These are phyloP conservation scores for Mesochorus sp. DNA, from an alignment of 2,888 invertebrate species.

Conservation along the genomic window DNA sequence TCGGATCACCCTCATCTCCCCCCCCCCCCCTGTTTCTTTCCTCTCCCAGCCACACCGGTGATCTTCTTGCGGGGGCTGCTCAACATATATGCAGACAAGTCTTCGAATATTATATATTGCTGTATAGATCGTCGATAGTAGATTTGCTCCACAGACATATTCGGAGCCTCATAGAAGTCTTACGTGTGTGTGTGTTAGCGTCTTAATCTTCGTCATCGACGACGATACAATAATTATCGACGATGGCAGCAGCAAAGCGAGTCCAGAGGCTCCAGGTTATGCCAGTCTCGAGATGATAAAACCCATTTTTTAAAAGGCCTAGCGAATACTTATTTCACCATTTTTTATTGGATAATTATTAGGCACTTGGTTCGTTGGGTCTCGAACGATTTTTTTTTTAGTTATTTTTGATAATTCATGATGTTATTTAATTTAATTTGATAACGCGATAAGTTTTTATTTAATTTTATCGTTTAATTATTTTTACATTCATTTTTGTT, in stretches of 20 bases:
- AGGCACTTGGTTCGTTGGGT: neutral
- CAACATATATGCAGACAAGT: neutral
- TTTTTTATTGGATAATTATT: no score
- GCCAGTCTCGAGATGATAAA: neutral
- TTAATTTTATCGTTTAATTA: no score
- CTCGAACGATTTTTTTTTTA: neutral
- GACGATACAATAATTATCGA: neutral
- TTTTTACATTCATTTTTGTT: no score
- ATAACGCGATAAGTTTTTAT: no score
- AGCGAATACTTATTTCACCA: neutral
- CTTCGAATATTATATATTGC: neutral
- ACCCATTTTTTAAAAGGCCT: no score
- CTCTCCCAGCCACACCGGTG: constrained; percentile 12
- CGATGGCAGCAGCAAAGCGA: constrained; percentile 25
- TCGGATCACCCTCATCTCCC: neutral
- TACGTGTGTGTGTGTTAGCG: neutral
- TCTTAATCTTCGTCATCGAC: neutral
- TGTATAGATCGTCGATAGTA: constrained; percentile 28
- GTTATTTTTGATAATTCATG: no score
- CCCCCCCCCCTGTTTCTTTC: constrained; percentile 6
- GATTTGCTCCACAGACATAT: neutral
- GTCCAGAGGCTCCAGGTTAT: neutral
- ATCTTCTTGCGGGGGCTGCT: no score
- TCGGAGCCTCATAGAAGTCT: neutral
- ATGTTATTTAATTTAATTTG: no score